These are phyloP conservation scores for Alouatta palliata DNA, from an alignment of 2,113 vertebrate genomes.

Conservation along the genomic window DNA sequence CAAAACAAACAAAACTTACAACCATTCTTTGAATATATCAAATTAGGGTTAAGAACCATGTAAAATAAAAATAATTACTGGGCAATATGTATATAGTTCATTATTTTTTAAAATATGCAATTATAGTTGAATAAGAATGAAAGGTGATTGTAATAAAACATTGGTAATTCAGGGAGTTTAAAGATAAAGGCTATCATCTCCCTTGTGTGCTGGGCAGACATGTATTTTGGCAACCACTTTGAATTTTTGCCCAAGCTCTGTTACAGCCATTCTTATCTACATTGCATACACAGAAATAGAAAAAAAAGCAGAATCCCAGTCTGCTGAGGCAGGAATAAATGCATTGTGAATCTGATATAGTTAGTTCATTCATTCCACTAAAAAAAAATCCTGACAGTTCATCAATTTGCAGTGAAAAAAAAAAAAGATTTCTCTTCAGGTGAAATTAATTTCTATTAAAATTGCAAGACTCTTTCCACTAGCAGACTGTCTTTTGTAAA, in stretches of 20 bases:
- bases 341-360: conserved; percentile 47
- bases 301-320: conserved; percentile 60
- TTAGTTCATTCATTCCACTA: conserved; percentile 48
- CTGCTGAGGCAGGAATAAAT: conserved; percentile 23
- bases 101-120: conserved; percentile 56
- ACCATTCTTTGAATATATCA: conserved; percentile 2
- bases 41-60: not conserved
- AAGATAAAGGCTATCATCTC: conserved; percentile 66
- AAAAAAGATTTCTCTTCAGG: conserved; percentile 37
- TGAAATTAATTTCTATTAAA: conserved; percentile 68
- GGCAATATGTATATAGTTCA: not conserved
- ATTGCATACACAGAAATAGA: conserved; percentile 56
- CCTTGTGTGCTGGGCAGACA: conserved; percentile 35
- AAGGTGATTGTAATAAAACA: conserved; percentile 52
- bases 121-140: conserved; percentile 53
- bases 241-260: conserved; percentile 50
- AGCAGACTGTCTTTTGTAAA: conserved; percentile 40
- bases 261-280: conserved; percentile 68
- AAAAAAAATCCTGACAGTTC: conserved; percentile 39
- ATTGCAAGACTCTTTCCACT: conserved; percentile 18
- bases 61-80: conserved; percentile 43
- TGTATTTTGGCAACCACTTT: conserved; percentile 68
- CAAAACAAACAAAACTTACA: conserved; percentile 57
- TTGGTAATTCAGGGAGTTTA: conserved; percentile 50
- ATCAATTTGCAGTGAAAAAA: not conserved